Conservation (phyloP, 2,797 vertebrate genomes). For the Cirrhinus mrigala region DNA sequence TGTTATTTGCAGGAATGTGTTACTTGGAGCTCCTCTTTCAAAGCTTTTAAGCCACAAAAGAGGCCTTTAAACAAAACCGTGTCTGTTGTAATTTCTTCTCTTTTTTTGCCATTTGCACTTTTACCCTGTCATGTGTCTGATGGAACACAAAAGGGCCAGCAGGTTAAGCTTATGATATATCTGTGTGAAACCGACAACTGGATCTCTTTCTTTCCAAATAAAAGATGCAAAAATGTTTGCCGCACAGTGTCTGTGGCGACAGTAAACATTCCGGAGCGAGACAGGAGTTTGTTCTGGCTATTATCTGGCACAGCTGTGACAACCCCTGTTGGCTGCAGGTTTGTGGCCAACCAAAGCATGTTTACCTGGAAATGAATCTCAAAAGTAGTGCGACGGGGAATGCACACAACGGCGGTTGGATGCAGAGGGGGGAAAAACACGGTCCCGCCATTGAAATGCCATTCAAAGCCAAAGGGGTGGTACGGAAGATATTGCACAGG, state of each 20-base stretch:
- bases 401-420: constrained; percentile 80
- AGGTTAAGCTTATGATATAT: constrained; percentile 79
- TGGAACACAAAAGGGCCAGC: constrained; percentile 67
- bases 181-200: constrained; percentile 83
- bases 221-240: constrained; percentile 84
- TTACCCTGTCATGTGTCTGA: constrained; percentile 55
- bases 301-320: constrained; percentile 89
- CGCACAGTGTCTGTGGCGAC: constrained; percentile 87
- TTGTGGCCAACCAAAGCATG: constrained; percentile 82
- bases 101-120: constrained; percentile 56
- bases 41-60: constrained; percentile 62
- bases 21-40: constrained; percentile 75
- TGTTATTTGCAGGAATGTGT: constrained; percentile 75
- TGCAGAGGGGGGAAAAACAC: constrained; percentile 14
- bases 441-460: constrained; percentile 74
- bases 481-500: constrained; percentile 77
- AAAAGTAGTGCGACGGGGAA: constrained; percentile 84
- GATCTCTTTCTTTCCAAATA: constrained; percentile 73
- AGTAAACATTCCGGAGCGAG: constrained; percentile 91
- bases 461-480: constrained; percentile 73
- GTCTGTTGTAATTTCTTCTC: constrained; percentile 35
- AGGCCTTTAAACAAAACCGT: constrained; percentile 60
- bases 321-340: constrained; percentile 84
- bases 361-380: constrained; percentile 94
- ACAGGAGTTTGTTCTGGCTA: constrained; percentile 81